Conservation (phyloP, 2,797 vertebrate genomes). For the Scleropages formosus region DNA sequence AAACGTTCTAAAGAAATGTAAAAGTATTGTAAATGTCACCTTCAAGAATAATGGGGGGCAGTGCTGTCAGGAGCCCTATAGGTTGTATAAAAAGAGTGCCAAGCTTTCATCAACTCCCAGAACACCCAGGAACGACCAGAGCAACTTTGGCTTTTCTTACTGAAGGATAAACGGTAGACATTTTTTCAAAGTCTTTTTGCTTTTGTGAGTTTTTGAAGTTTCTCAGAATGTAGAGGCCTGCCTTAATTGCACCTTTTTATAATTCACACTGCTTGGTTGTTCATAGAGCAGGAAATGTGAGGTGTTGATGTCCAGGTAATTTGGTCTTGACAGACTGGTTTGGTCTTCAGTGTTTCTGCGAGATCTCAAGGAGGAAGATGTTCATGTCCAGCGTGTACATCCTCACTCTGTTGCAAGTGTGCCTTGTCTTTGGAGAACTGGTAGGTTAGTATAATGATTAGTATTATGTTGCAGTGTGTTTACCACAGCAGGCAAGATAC, state of each 20-base stretch:
- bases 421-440: constrained; percentile 42
- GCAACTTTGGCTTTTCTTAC: background rate
- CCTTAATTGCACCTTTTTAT: too few relatives aligned
- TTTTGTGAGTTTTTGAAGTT: too few relatives aligned
- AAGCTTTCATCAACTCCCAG: background rate
- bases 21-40: background rate
- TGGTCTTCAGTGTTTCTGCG: too few relatives aligned
- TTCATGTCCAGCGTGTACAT: constrained; percentile 45
- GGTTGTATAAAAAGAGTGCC: background rate
- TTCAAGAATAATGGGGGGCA: background rate
- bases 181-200: background rate
- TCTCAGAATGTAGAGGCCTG: too few relatives aligned
- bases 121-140: background rate
- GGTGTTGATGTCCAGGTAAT: too few relatives aligned
- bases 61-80: too few relatives aligned
- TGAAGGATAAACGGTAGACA: background rate
- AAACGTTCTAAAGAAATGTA: background rate
- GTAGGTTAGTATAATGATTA: too few relatives aligned
- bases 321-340: too few relatives aligned
- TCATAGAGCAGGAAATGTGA: too few relatives aligned
- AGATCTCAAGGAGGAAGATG: constrained; percentile 55
- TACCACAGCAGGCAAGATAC: too few relatives aligned
- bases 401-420: constrained; percentile 47
- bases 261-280: too few relatives aligned
- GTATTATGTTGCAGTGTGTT: too few relatives aligned